phyloP scores from a whole-genome alignment of 2,113 vertebrate genomes.

The Osmerus mordax region DNA sequence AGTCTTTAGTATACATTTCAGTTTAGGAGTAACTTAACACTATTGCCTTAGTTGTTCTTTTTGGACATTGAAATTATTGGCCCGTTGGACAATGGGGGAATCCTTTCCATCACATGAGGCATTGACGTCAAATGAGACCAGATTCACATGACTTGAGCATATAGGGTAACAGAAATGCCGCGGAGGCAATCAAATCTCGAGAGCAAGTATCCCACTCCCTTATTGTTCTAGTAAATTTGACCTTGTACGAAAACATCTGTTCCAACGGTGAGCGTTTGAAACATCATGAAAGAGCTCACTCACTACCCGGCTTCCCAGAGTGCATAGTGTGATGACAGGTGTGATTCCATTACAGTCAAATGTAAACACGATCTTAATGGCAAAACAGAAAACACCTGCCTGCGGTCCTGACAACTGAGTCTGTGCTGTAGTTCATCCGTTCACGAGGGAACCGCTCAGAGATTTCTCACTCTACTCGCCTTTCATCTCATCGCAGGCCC shows the following conservation, averaged over 20 bases:
- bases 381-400: conserved; percentile 13
- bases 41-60: too few species aligned
- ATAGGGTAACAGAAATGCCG: conserved; percentile 2
- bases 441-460: conserved; percentile 53
- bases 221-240: conserved; percentile 45
- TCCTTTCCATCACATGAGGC: too few species aligned
- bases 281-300: conserved; percentile 28
- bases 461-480: conserved; percentile 1
- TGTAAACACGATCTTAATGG: conserved; percentile 19
- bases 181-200: conserved; percentile 14
- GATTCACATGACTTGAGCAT: too few species aligned
- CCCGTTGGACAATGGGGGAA: too few species aligned
- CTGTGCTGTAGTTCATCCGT: conserved; percentile 20
- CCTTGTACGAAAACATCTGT: conserved; percentile 40
- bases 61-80: too few species aligned
- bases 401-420: conserved; percentile 42
- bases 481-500: background rate
- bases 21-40: too few species aligned
- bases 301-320: conserved; percentile 20
- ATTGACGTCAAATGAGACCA: background rate
- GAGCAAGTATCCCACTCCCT: conserved; percentile 17
- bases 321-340: conserved; percentile 41
- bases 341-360: conserved; percentile 44
- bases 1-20: too few species aligned
- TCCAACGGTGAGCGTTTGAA: conserved; percentile 44